Evolutionary conservation across 2,888 invertebrate genomes (phyloP), one percentile per base, ranked within the genome.

Genomic region (Axea sp.): DNA sequence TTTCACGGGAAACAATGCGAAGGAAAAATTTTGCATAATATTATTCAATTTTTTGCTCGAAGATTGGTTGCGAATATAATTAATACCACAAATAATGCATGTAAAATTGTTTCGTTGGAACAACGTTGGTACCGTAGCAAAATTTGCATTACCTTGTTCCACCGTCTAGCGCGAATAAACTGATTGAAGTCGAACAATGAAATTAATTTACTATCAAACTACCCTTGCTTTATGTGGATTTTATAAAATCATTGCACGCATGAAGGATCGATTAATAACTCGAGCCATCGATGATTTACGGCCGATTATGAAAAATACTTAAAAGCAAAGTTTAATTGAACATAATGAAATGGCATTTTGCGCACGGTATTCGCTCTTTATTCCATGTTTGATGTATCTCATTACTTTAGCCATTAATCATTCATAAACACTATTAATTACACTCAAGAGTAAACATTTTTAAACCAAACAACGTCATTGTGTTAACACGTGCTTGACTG

Each of bases 401-500:
- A 53, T 73, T 73, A 67, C 39, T 60, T 33, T 45, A 37, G 33
- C 12, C 65, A 65, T 73, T 41, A 60, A 65, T 60, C 73, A 67
- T 55, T 60, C 30, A 39, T 62, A 62, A 41, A 62, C 67, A 30
- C 39, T 17, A 67, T 49, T 62, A 64, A 73, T 64, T 68, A 68
- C 35, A 17, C 17, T 30, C 22, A 24, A 28, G 39, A 57, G 49
- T 62, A 43, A 43, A 26, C 15, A 43, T 43, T 43, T 28, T 43
- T 28, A 28, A 43, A 43, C 28, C 37, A 55, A 39, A 14, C 19
- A 6, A 9, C 12, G 9, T 33, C 33, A 3, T 22, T 47, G 8
- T 19, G 11, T 49, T 49, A 35, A 60, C 51, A 37, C 45, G 22
- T 41, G 57, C 26, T 30, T 7, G 9, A 17, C 9, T 14, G 14